Evolutionary conservation across 1,140 invertebrate genomes (phyloP), one percentile per base, ranked within the genome.

Genomic region (Plutomurus gul): DNA sequence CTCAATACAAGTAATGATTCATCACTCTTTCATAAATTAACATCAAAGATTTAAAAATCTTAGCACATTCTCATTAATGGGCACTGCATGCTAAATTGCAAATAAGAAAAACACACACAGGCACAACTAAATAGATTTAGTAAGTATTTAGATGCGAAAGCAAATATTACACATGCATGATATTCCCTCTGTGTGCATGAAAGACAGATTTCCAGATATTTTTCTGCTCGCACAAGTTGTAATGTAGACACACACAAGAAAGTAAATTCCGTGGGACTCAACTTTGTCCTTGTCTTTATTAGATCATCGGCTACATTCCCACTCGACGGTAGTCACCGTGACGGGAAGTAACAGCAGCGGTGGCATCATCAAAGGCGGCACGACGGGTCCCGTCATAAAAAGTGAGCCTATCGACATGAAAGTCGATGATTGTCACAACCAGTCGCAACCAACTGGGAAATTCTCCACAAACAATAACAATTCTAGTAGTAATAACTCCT

Each of bases 341-440:
- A 65, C 37, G 18, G 71, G 73, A 33, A 75, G 70, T 75, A 43
- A 37, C 25, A 30, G 39, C 40, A 20, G 30, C 56, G 22, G 47
- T 49, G 22, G 77, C 18, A 70, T 78, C 72, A 77, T 73, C 51
- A 72, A 75, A 74, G 36, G 30, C 72, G 39, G 56, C 72, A 30
- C 27, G 27, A 33, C 56, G 27, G 56, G 56, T 36, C 43, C 65
- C 22, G 51, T 72, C 75, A 81, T 83, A 80, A 83, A 83, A 81
- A 36, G 78, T 18, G 82, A 83, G 80, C 82, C 82, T 71, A 40
- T 83, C 20, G 82, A 83, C 74, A 83, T 83, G 82, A 83, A 83
- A 77, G 76, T 83, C 4, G 82, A 83, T 25, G 77, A 79, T 20
- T 79, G 77, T 81, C 78, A 51, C 71, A 75, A n/a, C 70, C 74